Evolutionary conservation across 1,140 invertebrate genomes (phyloP).

Genomic region (Chironomus tepperi): DNA sequence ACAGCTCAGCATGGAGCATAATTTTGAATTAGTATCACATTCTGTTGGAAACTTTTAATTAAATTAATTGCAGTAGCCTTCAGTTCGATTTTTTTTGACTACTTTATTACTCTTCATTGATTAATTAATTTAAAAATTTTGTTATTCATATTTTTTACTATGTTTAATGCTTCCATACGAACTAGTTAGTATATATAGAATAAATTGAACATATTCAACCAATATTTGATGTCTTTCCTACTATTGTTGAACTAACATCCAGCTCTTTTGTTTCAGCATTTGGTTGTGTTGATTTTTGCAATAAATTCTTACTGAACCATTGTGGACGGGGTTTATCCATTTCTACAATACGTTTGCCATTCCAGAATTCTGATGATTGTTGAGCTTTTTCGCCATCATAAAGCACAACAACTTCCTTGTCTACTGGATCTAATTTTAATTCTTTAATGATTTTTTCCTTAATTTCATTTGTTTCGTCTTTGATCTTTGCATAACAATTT

Average conservation of each 20-base stretch:
- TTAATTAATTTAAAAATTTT: constrained; percentile 11
- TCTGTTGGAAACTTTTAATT: constrained; percentile 37
- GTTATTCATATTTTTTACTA: constrained; percentile 16
- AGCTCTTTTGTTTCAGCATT: constrained; percentile 55
- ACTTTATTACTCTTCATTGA: not conserved
- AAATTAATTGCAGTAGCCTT: constrained; percentile 23
- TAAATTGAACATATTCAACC: constrained; percentile 42
- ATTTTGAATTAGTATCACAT: constrained; percentile 38
- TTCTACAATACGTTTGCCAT: constrained; percentile 63
- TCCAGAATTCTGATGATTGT: constrained; percentile 45
- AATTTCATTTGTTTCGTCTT: constrained; percentile 67
- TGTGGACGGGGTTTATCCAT: constrained; percentile 59
- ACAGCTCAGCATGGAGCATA: constrained; percentile 31
- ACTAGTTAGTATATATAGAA: not conserved
- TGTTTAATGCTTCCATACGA: not conserved
- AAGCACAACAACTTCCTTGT: constrained; percentile 73
- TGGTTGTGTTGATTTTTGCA: constrained; percentile 63
- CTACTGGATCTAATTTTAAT: constrained; percentile 59
- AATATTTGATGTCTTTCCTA: constrained; percentile 55
- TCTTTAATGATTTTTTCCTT: constrained; percentile 62
- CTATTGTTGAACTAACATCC: not conserved
- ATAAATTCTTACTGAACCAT: constrained; percentile 74
- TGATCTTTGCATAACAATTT: constrained; percentile 73
- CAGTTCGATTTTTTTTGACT: not conserved
- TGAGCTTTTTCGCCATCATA: constrained; percentile 68